These are phyloP conservation scores for Drosophila ercepeae DNA, from an alignment of 1,140 invertebrate species.

Conservation along the genomic window DNA sequence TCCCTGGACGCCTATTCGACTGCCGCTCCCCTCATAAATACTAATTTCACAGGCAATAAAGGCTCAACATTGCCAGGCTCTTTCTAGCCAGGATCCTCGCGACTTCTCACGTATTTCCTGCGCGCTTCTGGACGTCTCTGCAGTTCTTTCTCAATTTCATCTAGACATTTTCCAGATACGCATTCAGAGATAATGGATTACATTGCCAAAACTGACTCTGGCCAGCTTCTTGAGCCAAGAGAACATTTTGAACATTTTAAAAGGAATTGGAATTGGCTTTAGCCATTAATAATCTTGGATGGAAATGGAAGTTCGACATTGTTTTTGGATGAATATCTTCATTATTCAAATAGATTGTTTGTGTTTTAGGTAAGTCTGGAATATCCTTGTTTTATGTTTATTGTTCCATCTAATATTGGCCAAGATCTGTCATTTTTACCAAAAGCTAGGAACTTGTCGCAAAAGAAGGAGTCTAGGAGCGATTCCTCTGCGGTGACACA, in stretches of 20 bases:
- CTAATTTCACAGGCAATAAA: conserved; percentile 84
- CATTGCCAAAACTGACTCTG: conserved; percentile 34
- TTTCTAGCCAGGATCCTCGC: conserved; percentile 12
- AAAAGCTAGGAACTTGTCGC: too few species aligned
- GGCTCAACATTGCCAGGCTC: conserved; percentile 65
- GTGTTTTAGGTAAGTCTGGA: too few species aligned
- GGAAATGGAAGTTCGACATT: too few species aligned
- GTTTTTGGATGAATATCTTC: too few species aligned
- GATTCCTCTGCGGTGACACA: too few species aligned
- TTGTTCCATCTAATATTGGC: too few species aligned
- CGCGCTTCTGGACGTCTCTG: conserved; percentile 2
- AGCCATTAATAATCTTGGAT: too few species aligned
- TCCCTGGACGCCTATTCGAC: conserved; percentile 68
- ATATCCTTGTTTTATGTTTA: too few species aligned
- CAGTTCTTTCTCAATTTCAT: conserved; percentile 53
- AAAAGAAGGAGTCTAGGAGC: too few species aligned
- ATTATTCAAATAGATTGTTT: too few species aligned
- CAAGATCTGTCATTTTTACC: too few species aligned
- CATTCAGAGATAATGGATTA: conserved; percentile 60
- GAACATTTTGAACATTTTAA: not conserved
- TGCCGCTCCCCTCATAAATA: conserved; percentile 77
- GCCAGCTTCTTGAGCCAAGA: conserved; percentile 8
- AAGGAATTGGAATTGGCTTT: not conserved
- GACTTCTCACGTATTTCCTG: conserved; percentile 56
- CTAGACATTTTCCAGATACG: conserved; percentile 74